Evolutionary conservation across 2,113 vertebrate species (phyloP).

Genomic region (Peucedramus taeniatus): DNA sequence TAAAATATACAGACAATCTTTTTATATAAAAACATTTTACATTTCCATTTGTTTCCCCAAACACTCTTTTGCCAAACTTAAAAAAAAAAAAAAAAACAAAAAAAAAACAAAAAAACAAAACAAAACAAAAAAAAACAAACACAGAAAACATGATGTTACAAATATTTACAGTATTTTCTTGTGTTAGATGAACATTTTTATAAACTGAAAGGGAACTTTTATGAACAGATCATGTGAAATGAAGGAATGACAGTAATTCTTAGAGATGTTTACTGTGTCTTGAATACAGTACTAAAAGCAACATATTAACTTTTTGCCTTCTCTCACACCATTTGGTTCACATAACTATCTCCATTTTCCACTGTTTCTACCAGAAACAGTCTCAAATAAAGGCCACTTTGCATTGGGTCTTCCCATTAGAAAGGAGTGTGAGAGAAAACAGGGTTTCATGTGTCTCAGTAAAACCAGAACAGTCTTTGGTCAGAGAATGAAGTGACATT

Average conservation of each 20-base stretch:
- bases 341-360: constrained; percentile 27
- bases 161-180: constrained; percentile 81
- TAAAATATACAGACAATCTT: constrained; percentile 82
- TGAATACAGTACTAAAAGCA: constrained; percentile 63
- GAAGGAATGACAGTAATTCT: constrained; percentile 46
- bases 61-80: constrained; percentile 56
- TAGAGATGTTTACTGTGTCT: constrained; percentile 26
- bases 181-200: constrained; percentile 71
- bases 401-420: constrained; percentile 24
- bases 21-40: constrained; percentile 80
- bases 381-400: constrained; percentile 56
- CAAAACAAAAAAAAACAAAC: background rate
- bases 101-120: background rate
- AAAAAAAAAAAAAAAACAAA: background rate
- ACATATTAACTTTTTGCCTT: constrained; percentile 7
- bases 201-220: constrained; percentile 64
- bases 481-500: constrained; percentile 68
- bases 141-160: constrained; percentile 51
- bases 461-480: constrained; percentile 71
- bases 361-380: constrained; percentile 30
- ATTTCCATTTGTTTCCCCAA: constrained; percentile 78
- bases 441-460: constrained; percentile 30
- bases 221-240: constrained; percentile 62
- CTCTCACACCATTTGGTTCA: constrained; percentile 48
- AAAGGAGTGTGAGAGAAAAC: constrained; percentile 16